Conservation (phyloP, 2,113 vertebrate genomes). For the Amphiprion percula region DNA sequence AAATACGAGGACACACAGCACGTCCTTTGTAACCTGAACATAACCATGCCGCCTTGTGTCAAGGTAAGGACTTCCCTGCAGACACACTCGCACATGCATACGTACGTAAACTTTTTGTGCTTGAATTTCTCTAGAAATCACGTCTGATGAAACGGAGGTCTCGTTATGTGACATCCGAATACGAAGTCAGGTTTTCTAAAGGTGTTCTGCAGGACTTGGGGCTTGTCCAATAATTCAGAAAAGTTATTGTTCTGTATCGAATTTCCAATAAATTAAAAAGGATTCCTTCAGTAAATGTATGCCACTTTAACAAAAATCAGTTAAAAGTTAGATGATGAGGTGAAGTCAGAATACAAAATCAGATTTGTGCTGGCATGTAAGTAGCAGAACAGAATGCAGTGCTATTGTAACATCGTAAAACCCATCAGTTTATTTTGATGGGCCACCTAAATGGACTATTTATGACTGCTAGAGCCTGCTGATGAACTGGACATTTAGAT, state of each 20-base stretch:
- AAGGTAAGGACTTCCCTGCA: slow-evolving; percentile 85
- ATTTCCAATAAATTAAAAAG: too few relatives aligned
- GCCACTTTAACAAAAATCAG: too few relatives aligned
- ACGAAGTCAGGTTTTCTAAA: background rate
- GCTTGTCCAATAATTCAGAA: too few relatives aligned
- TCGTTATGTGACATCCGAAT: background rate
- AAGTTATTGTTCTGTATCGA: too few relatives aligned
- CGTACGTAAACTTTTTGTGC: background rate
- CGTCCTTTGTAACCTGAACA: slow-evolving; percentile 95
- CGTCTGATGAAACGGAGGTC: slow-evolving; percentile 2
- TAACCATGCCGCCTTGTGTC: slow-evolving; percentile 94
- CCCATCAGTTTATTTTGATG: too few relatives aligned
- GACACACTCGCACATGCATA: background rate
- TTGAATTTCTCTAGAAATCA: background rate
- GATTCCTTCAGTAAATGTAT: too few relatives aligned
- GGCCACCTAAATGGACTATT: background rate
- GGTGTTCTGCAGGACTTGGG: background rate
- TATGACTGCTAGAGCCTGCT: background rate
- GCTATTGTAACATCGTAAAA: too few relatives aligned
- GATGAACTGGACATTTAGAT: background rate
- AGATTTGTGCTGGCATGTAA: too few relatives aligned
- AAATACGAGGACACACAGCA: slow-evolving; percentile 96
- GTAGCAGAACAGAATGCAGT: too few relatives aligned
- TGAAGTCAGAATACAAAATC: too few relatives aligned
- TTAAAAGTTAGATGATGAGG: too few relatives aligned